Evolutionary conservation across 2,113 vertebrate genomes (phyloP).

Genomic region (Todiramphus saurophagus): DNA sequence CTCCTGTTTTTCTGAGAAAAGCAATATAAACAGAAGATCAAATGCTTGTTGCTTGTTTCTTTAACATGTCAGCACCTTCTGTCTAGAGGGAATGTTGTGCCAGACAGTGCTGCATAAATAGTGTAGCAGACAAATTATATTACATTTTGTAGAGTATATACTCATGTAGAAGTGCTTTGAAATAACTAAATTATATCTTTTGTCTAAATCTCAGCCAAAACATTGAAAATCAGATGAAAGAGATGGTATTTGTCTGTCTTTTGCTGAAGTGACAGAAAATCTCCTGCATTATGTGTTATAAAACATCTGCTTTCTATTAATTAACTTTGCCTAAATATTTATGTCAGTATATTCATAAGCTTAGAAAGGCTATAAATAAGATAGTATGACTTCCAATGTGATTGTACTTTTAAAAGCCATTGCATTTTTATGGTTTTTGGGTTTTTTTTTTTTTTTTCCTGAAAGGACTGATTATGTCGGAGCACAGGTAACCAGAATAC

Average conservation of each 20-base stretch:
- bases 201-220: background rate
- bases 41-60: conserved; percentile 30
- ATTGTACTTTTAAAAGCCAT: background rate
- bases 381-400: background rate
- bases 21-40: conserved; percentile 54
- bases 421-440: background rate
- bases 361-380: background rate
- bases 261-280: background rate
- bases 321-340: conserved; percentile 14
- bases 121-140: conserved; percentile 58
- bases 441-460: background rate
- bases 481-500: background rate
- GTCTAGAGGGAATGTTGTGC: conserved; percentile 48
- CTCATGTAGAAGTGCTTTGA: conserved; percentile 23
- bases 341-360: background rate
- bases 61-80: conserved; percentile 69
- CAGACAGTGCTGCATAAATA: conserved; percentile 62
- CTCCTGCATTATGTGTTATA: background rate
- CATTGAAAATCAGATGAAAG: background rate
- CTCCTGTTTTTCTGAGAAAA: conserved; percentile 24
- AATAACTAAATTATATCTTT: conserved; percentile 52
- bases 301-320: conserved; percentile 19
- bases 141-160: background rate
- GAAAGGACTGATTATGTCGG: background rate
- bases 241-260: background rate